These are phyloP conservation scores for Callopanchax toddi DNA, from an alignment of 2,113 vertebrate genomes.

Conservation along the genomic window DNA sequence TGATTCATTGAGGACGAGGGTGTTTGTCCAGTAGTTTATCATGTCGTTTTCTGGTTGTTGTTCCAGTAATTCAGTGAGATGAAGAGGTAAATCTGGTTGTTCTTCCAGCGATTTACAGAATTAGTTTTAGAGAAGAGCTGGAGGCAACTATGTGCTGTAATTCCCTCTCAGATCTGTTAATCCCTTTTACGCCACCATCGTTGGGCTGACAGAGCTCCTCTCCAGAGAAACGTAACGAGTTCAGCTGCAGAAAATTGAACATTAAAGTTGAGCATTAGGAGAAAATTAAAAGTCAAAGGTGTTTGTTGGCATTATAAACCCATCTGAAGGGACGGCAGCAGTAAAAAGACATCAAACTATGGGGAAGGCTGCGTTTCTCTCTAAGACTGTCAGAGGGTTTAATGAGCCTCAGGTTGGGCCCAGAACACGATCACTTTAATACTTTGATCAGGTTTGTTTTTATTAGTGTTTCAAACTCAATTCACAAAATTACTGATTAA, in stretches of 20 bases:
- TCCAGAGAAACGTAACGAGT: conserved; percentile 33
- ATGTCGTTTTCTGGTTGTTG: too few relatives aligned
- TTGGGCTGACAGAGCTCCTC: conserved; percentile 29
- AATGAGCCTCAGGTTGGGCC: background rate
- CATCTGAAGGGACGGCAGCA: background rate
- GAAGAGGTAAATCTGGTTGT: too few relatives aligned
- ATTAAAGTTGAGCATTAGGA: conserved; percentile 3
- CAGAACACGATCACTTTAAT: background rate
- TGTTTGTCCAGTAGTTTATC: too few relatives aligned
- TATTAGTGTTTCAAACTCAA: background rate
- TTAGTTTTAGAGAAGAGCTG: too few relatives aligned
- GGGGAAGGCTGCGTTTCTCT: background rate
- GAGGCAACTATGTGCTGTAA: too few relatives aligned
- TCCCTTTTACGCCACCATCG: conserved; percentile 5
- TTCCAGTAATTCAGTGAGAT: too few relatives aligned
- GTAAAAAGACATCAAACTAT: background rate
- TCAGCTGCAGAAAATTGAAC: conserved; percentile 10
- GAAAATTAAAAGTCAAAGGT: conserved; percentile 24
- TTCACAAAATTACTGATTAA: too few relatives aligned
- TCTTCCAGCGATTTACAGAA: background rate
- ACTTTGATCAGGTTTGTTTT: background rate
- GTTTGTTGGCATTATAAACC: background rate
- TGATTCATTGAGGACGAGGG: too few relatives aligned
- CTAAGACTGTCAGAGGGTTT: background rate
- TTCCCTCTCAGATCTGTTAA: conserved; percentile 18